These are phyloP conservation scores for Rhinichthys klamathensis DNA, from an alignment of 2,113 vertebrate species.

Conservation along the genomic window DNA sequence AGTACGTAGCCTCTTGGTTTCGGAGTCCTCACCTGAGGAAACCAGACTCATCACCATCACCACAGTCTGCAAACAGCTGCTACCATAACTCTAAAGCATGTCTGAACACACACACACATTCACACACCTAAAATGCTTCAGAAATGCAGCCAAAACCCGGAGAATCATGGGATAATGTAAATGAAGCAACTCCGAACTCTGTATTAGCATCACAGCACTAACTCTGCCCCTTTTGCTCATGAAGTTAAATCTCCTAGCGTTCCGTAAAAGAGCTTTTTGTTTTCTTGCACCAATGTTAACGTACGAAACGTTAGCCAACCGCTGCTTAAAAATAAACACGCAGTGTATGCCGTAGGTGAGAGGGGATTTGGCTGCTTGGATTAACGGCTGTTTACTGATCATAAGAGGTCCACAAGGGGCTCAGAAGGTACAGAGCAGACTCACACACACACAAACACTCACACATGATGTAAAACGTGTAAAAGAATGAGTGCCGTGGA, in stretches of 20 bases:
- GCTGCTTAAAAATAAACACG: conserved; percentile 44
- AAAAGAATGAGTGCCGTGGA: conserved; percentile 7
- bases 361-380: conserved; percentile 48
- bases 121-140: conserved; percentile 36
- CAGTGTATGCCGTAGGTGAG: conserved; percentile 37
- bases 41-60: conserved; percentile 11
- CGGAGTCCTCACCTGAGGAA: conserved; percentile 81
- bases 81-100: conserved; percentile 24
- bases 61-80: conserved; percentile 36
- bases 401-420: conserved; percentile 42
- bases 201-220: background rate
- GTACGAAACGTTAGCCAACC: conserved; percentile 20
- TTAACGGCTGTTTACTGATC: conserved; percentile 48
- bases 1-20: conserved; percentile 81
- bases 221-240: background rate
- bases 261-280: conserved; percentile 38
- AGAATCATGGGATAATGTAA: conserved; percentile 4
- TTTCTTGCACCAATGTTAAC: conserved; percentile 7
- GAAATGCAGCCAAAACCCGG: background rate
- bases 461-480: conserved; percentile 32
- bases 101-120: conserved; percentile 37
- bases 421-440: conserved; percentile 35
- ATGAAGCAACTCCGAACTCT: background rate
- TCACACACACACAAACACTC: conserved; percentile 19
- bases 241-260: conserved; percentile 13